These are phyloP conservation scores for Pegea sp. DNA, from an alignment of 23 tunicate genomes.

Conservation along the genomic window DNA sequence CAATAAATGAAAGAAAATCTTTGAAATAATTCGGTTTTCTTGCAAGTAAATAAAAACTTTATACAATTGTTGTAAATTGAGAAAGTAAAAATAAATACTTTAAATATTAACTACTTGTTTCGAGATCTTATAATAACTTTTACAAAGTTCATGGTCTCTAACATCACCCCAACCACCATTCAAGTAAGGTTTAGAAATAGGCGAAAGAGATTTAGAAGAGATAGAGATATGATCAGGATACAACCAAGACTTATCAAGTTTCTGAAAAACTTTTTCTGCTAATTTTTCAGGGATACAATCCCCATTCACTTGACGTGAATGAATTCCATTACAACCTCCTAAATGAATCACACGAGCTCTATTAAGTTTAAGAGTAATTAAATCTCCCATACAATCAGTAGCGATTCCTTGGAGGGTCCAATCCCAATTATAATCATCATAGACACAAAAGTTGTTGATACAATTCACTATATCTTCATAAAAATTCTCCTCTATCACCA, in stretches of 20 bases:
- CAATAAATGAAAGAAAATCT: too few relatives aligned
- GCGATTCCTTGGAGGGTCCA: conserved; percentile 77
- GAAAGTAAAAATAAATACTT: too few relatives aligned
- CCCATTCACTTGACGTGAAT: conserved; percentile 8
- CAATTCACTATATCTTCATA: conserved; percentile 18
- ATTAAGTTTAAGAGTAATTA: conserved; percentile 22
- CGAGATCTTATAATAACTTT: conserved; percentile 1
- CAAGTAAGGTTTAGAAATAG: conserved; percentile 6
- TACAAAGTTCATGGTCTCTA: conserved; percentile 54
- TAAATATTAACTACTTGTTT: too few relatives aligned
- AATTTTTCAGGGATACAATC: conserved; percentile 18
- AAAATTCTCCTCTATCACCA: conserved; percentile 26
- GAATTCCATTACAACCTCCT: conserved; percentile 51
- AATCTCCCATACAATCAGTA: neutral
- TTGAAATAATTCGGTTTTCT: too few relatives aligned
- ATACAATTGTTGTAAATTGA: too few relatives aligned
- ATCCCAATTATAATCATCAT: conserved; percentile 97
- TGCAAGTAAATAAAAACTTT: too few relatives aligned
- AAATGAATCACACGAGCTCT: conserved; percentile 54
- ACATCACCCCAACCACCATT: conserved; percentile 99
- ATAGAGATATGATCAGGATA: conserved; percentile 38
- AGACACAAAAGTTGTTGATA: conserved; percentile 36
- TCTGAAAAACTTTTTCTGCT: neutral
- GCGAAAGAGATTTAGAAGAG: conserved; percentile 8
- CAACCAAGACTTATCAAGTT: conserved; percentile 7